Conservation (phyloP, 2,797 vertebrate genomes). For the Anas georgica region DNA sequence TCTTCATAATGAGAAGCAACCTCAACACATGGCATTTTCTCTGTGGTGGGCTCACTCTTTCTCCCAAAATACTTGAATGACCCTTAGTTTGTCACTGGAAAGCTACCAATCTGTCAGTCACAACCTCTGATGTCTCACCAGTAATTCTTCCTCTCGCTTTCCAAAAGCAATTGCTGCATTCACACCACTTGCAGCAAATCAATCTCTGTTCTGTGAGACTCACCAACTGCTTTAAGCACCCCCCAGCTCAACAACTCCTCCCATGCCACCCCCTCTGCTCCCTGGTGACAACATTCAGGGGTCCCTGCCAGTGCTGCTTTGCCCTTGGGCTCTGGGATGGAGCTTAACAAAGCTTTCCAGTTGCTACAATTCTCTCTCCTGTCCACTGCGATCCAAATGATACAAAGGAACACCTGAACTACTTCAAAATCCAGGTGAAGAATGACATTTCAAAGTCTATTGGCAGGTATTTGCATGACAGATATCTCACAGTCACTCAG, state of each 20-base stretch:
- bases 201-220: slow-evolving; percentile 28
- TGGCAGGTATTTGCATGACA: background rate
- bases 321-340: background rate
- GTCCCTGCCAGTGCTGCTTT: background rate
- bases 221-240: background rate
- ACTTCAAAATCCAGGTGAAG: background rate
- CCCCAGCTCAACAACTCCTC: background rate
- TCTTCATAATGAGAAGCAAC: slow-evolving; percentile 44
- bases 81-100: slow-evolving; percentile 60
- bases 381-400: background rate
- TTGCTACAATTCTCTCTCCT: background rate
- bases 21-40: slow-evolving; percentile 34
- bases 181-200: background rate
- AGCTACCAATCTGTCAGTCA: slow-evolving; percentile 61
- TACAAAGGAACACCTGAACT: background rate
- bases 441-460: background rate
- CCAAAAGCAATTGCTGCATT: slow-evolving; percentile 47
- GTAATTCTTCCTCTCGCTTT: slow-evolving; percentile 39
- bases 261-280: background rate
- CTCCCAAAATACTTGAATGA: slow-evolving; percentile 39
- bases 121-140: slow-evolving; percentile 45
- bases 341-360: background rate
- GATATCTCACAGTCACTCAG: background rate
- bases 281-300: background rate
- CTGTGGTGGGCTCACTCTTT: slow-evolving; percentile 38